A percentile compares a stretch with the other conserved stretches of the same genome.
Conservation (phyloP, 1,140 invertebrate genomes). For the Cotesia chilonis region DNA sequence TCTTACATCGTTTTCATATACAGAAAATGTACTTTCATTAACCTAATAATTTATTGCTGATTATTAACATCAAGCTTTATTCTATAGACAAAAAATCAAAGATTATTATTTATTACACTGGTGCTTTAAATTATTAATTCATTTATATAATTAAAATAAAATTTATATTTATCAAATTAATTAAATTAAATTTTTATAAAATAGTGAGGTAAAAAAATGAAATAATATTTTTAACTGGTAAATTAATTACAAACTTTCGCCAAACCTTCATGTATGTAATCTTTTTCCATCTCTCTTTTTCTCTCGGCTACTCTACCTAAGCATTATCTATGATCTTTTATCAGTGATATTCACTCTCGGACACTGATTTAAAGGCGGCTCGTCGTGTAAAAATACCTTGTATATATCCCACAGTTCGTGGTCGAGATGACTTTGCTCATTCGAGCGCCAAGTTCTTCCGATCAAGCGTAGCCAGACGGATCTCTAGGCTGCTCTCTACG, state of each 20-base stretch:
- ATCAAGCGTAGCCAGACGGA: conserved; percentile 29
- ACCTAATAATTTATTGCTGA: no score
- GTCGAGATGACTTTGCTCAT: conserved; percentile 29
- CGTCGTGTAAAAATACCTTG: background rate
- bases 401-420: conserved; percentile 12
- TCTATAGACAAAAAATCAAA: no score
- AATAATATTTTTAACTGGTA: no score
- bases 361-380: conserved; percentile 20
- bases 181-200: conserved; percentile 4
- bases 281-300: background rate
- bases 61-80: no score
- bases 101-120: no score
- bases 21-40: no score
- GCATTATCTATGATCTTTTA: conserved; percentile 20
- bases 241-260: conserved; percentile 8
- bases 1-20: no score
- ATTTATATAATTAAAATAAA: no score
- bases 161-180: no score
- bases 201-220: no score
- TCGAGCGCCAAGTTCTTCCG: conserved; percentile 30
- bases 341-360: conserved; percentile 5
- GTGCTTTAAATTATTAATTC: no score
- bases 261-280: background rate
- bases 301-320: background rate
- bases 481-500: conserved; percentile 11